Base-by-base conservation (phyloP, 1,140 invertebrate species). In the Manduca sexta region DNA sequence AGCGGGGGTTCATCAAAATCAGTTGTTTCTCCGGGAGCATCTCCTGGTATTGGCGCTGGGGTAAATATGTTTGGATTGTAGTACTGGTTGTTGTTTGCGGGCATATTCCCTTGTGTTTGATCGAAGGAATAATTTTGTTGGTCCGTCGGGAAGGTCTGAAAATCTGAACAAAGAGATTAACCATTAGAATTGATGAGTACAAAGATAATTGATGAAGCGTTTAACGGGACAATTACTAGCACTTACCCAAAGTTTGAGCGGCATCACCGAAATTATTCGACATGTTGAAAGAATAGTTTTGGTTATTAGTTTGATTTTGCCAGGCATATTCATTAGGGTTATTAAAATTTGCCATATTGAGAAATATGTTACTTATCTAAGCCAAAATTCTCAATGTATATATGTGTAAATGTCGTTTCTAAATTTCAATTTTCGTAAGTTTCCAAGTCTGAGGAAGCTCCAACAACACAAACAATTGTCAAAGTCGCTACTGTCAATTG, bases 1-100 rank as follows among this genome's bases (percentile, higher is more conserved):
- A 96, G 73, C 5, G 94, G 94, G n/a, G 94, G 93, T 71, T 96
- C 94, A 73, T 95, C 92, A 64, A 86, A 86, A 26, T 87, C 86
- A 30, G 56, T 72, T 41, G 74, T 46, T 54, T 69, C 69, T 31
- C 51, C 38, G 6, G 58, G 39, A 42, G 61, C 47, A 56, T 86
- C 84, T 38, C 73, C 75, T 13, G 76, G 69, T 50, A 86, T 74
- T 17, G 84, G 74, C 15, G 76, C 80, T 30, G 87, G 87, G 18
- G 86, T 86, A 52, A 86, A 88, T 62, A 88, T 75, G 45, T 78
- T 87, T 18, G 87, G 84, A 53, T 87, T 87, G 47, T 86, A 86
- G 49, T 81, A 77, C 60, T 77, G 80, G 40, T 84, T 82, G 37
- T 81, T 81, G 40, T 81, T 83, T 3, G 74, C 63, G 16, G 75